These are phyloP conservation scores for Aphidius ervi DNA, from an alignment of 1,140 invertebrate genomes.

Conservation along the genomic window DNA sequence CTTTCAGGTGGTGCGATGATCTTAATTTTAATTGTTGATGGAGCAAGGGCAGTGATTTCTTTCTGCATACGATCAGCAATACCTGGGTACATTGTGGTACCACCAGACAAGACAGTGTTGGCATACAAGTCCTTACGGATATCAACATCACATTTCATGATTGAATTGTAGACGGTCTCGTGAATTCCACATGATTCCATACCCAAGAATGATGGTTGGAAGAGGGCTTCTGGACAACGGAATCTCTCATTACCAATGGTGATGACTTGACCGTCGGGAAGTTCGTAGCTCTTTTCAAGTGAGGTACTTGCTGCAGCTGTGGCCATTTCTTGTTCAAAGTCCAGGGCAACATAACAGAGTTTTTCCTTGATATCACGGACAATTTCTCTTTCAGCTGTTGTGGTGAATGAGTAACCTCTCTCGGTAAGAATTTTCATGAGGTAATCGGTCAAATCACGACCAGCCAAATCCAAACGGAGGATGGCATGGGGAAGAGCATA, in stretches of 20 bases:
- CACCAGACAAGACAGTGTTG: conserved; percentile 78
- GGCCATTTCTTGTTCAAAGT: conserved; percentile 94
- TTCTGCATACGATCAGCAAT: conserved; percentile 81
- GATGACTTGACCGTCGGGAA: conserved; percentile 87
- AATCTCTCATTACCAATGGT: conserved; percentile 93
- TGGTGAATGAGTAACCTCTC: conserved; percentile 78
- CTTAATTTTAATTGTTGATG: conserved; percentile 86
- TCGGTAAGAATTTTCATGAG: conserved; percentile 90
- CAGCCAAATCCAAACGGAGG: conserved; percentile 81
- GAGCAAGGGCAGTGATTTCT: conserved; percentile 75
- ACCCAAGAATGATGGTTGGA: conserved; percentile 86
- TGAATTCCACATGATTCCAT: conserved; percentile 81
- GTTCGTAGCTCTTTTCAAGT: conserved; percentile 81
- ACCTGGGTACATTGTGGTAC: conserved; percentile 91
- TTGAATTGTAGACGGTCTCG: conserved; percentile 85
- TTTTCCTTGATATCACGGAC: conserved; percentile 93
- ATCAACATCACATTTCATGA: conserved; percentile 91
- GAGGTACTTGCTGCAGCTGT: conserved; percentile 83
- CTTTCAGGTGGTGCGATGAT: conserved; percentile 90
- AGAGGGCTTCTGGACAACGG: conserved; percentile 88
- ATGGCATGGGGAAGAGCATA: conserved; percentile 85
- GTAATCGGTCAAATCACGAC: conserved; percentile 84
- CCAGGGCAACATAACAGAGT: conserved; percentile 86
- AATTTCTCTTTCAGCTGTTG: conserved; percentile 84
- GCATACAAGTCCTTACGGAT: conserved; percentile 92